Evolutionary conservation across 2,888 invertebrate species (phyloP).

Genomic region (Villa cingulata): DNA sequence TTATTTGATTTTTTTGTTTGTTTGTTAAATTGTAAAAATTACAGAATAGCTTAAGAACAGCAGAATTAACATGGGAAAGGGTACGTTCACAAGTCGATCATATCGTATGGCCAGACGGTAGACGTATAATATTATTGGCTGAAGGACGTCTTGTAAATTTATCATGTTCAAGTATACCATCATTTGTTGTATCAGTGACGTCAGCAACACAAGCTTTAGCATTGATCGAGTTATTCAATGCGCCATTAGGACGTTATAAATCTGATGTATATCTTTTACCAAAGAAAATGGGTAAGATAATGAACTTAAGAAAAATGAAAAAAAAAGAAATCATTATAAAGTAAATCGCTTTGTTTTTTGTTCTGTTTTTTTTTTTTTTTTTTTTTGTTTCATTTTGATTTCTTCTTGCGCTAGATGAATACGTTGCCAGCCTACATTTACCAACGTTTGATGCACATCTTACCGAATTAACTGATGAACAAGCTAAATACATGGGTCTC

Average conservation of each 20-base stretch:
- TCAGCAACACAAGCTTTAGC: constrained; percentile 95
- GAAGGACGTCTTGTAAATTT: constrained; percentile 93
- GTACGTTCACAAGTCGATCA: constrained; percentile 97
- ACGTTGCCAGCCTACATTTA: constrained; percentile 91
- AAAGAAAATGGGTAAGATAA: constrained; percentile 83
- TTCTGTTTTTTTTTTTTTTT: constrained; percentile 3
- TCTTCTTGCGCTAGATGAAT: no score
- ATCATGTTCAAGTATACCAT: constrained; percentile 93
- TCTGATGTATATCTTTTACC: constrained; percentile 94
- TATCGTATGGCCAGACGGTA: constrained; percentile 96
- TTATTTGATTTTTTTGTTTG: constrained; percentile 2
- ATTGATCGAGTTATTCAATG: constrained; percentile 92
- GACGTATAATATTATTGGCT: constrained; percentile 82
- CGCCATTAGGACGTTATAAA: constrained; percentile 87
- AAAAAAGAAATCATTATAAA: neutral
- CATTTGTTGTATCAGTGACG: constrained; percentile 95
- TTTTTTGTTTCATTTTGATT: neutral
- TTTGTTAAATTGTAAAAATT: constrained; percentile 18
- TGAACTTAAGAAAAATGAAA: no score
- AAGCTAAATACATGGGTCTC: constrained; percentile 93
- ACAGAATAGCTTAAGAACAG: constrained; percentile 77
- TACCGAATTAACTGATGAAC: constrained; percentile 90
- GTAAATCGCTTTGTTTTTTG: neutral
- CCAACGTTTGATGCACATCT: constrained; percentile 96
- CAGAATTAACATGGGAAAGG: constrained; percentile 93